Evolutionary conservation across 2,113 vertebrate genomes (phyloP), one percentile per base, ranked within the genome.

Genomic region (Malurus elegans): DNA sequence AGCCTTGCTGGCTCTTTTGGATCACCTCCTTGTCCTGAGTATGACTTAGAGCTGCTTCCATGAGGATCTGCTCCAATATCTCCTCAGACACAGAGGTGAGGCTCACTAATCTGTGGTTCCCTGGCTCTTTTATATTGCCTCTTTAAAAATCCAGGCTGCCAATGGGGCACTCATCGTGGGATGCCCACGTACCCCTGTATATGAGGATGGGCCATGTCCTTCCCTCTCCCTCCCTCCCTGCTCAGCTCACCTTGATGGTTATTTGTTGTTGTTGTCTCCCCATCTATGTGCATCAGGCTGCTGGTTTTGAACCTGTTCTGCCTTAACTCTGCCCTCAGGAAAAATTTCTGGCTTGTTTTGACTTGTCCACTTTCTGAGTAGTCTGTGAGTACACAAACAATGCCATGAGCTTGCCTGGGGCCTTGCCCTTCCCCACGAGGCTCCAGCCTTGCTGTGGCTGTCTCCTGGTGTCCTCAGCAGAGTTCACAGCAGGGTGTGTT

Each of bases 101-200:
- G 34, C 62, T 18, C 53, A 42, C 18, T 21, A 61, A 40, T 32
- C 29, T 69, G 54, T 54, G 18, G 36, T 54, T 69, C n/a, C 6
- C 19, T 0, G 0, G 12, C 47, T 48, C 31, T 26, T 69, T 75
- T 1, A 1, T 61, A 26, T 42, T 8, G 2, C 18, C n/a, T 75
- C 47, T 47, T 67, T 26, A 47, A 61, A 82, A 83, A 54, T 56
- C 18, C 34, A 62, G 20, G 26, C 40, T 54, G 54, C 47, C 54
- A n/a, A n/a, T n/a, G n/a, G n/a, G n/a, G n/a, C n/a, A n/a, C n/a
- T n/a, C n/a, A n/a, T n/a, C n/a, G 29, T 48, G 61, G 62, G 29
- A 40, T 75, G 12, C 3, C 16, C 14, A 51, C 21, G 23, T 16
- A 38, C 15, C 26, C 11, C 51, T 6, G 4, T 50, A 14, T 10